These are phyloP conservation scores for Gnathonemus echidnorhynchus DNA, from an alignment of 2,113 vertebrate species.

Conservation along the genomic window DNA sequence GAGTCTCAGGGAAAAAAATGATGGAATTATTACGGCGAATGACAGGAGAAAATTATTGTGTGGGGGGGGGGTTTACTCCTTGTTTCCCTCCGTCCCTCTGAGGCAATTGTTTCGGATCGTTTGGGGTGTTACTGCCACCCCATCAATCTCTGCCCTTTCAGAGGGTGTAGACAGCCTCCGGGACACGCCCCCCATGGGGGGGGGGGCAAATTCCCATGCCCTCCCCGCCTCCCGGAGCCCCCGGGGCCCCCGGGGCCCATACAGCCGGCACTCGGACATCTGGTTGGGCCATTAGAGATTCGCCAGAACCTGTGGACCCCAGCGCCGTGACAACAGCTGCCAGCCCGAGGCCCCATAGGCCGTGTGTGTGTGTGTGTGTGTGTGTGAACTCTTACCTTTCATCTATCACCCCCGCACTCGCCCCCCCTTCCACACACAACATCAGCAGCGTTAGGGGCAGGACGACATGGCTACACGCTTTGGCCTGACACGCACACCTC, in stretches of 20 bases:
- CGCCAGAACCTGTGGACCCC: conserved; percentile 59
- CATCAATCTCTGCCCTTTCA: conserved; percentile 72
- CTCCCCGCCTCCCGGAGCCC: conserved; percentile 64
- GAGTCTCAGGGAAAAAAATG: background rate
- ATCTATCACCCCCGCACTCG: background rate
- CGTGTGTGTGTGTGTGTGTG: background rate
- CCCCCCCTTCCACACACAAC: conserved; percentile 1
- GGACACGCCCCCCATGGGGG: conserved; percentile 62
- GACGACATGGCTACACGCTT: background rate
- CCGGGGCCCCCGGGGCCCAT: conserved; percentile 48
- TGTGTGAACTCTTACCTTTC: background rate
- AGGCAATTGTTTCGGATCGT: conserved; percentile 65
- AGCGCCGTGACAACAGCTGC: conserved; percentile 66
- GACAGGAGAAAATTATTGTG: background rate
- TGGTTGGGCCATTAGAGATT: conserved; percentile 68
- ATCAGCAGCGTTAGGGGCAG: background rate
- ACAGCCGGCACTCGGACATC: conserved; percentile 69
- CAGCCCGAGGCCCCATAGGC: conserved; percentile 47
- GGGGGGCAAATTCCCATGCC: conserved; percentile 72
- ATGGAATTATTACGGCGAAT: background rate
- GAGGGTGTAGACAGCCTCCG: conserved; percentile 65
- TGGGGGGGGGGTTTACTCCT: conserved; percentile 45
- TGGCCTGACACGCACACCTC: background rate
- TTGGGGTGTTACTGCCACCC: conserved; percentile 61
- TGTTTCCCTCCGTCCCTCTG: conserved; percentile 58